Evolutionary conservation across 2,113 vertebrate species (phyloP).

Genomic region (Pseudopipra pipra): DNA sequence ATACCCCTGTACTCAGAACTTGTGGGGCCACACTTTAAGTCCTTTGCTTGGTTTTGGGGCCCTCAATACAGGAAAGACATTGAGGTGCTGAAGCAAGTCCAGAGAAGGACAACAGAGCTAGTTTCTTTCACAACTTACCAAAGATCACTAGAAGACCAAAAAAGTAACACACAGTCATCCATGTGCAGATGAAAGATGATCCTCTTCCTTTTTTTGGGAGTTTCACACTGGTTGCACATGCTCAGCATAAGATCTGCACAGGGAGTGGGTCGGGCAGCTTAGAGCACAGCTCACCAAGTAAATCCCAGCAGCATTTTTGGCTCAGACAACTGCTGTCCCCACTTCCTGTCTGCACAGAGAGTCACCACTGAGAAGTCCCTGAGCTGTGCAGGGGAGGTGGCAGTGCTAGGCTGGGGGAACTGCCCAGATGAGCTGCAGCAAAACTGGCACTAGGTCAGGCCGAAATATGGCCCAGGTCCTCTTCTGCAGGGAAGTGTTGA

Average conservation of each 20-base stretch:
- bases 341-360: neutral
- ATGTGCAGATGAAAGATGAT: neutral
- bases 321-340: neutral
- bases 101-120: neutral
- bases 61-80: neutral
- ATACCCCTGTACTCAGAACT: neutral
- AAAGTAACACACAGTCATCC: neutral
- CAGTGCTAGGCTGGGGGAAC: neutral
- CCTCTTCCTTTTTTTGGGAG: neutral
- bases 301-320: neutral
- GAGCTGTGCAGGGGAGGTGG: accelerated
- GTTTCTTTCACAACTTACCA: neutral
- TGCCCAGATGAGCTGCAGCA: neutral
- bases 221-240: neutral
- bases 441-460: accelerated
- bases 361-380: accelerated
- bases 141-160: neutral
- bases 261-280: neutral
- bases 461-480: neutral
- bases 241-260: neutral
- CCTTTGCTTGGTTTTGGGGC: neutral
- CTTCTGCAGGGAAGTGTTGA: neutral
- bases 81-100: neutral
- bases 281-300: neutral
- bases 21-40: neutral